Conservation (phyloP, 2,888 invertebrate genomes). For the Hoplodrina blanda region DNA sequence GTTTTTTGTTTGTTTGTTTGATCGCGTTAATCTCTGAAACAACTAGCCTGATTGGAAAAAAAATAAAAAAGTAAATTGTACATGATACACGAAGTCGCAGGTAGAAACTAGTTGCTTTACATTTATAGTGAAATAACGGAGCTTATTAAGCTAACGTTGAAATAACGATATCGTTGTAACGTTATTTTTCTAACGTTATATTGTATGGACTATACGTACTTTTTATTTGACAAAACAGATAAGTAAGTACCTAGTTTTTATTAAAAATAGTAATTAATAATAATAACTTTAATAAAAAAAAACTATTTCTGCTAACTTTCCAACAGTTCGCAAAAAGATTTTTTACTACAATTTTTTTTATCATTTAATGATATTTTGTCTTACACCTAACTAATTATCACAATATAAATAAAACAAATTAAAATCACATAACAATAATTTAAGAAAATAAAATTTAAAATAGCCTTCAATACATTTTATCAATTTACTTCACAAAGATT, state of each 20-base stretch:
- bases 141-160: no score
- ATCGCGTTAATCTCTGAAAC: no score
- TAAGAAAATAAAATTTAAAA: not conserved
- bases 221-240: conserved; percentile 2
- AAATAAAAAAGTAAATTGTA: no score
- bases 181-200: no score
- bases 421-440: conserved; percentile 20
- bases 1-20: no score
- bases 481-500: no score
- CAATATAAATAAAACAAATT: conserved; percentile 43
- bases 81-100: no score
- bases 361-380: conserved; percentile 57
- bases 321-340: not conserved
- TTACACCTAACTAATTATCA: conserved; percentile 47
- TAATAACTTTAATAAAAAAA: not conserved
- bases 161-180: no score
- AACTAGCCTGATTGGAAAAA: no score
- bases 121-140: no score
- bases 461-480: not conserved
- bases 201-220: not conserved
- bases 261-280: not conserved
- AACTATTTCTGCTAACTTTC: conserved; percentile 2
- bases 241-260: not conserved
- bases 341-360: conserved; percentile 36
- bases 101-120: no score